Conservation (phyloP, 1,140 invertebrate genomes). For the Panulirus ornatus region DNA sequence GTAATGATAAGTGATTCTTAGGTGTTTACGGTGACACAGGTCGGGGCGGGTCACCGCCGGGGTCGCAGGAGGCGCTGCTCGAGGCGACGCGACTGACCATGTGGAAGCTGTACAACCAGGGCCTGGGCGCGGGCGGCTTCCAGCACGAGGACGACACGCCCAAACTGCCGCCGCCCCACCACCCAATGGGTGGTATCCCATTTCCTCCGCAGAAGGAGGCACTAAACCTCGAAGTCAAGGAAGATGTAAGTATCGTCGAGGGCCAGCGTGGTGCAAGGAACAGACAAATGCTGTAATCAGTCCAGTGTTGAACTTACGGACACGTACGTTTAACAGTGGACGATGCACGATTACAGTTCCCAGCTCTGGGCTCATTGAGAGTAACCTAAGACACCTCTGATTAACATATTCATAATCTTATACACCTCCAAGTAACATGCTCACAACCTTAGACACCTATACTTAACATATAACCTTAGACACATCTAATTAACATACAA, state of each 20-base stretch:
- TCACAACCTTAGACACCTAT: too few species aligned
- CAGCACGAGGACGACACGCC: slow-evolving; percentile 81
- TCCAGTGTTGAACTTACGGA: too few species aligned
- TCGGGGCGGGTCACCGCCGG: slow-evolving; percentile 79
- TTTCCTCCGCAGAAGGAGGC: slow-evolving; percentile 82
- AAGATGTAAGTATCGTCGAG: slow-evolving; percentile 73
- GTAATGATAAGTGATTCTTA: not conserved
- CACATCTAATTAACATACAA: too few species aligned
- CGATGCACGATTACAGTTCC: too few species aligned
- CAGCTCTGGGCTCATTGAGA: too few species aligned
- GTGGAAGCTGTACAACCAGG: slow-evolving; percentile 87
- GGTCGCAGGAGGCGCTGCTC: slow-evolving; percentile 80
- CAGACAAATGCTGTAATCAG: too few species aligned
- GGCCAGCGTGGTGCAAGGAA: too few species aligned
- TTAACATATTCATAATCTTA: too few species aligned
- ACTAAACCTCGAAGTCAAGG: slow-evolving; percentile 81
- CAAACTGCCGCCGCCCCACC: slow-evolving; percentile 74
- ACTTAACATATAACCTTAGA: too few species aligned
- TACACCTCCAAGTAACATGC: too few species aligned
- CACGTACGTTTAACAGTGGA: too few species aligned
- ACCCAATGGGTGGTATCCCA: slow-evolving; percentile 77
- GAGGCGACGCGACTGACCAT: slow-evolving; percentile 87
- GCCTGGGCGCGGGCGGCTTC: slow-evolving; percentile 64
- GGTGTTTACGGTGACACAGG: slow-evolving; percentile 20
- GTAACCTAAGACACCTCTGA: too few species aligned